Base-by-base conservation (phyloP, 1,140 invertebrate species). In the Condylostylus longicornis region DNA sequence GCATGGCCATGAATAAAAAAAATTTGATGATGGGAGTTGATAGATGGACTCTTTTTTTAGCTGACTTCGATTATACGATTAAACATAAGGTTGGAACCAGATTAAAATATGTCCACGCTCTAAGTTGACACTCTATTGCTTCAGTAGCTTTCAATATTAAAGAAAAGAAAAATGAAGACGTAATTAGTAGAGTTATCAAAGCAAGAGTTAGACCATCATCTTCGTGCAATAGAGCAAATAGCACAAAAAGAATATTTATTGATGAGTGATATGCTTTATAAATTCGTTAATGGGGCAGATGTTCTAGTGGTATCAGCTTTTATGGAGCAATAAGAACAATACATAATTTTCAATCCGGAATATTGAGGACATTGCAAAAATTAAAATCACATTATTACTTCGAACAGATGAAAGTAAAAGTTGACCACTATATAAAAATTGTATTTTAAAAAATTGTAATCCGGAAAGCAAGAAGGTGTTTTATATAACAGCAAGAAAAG, bases 361-460 rank as follows among this genome's bases (percentile, higher is more conserved):
- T 49, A 2, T 43, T 29, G 15, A 67, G 64, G 41, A 63, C 49
- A 2, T 48, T 54, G 41, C 53, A 58, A n/a, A 23, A 51, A 5
- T 49, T 65, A 4, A 44, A 38, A 21, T 46, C 49, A 44, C 52
- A 65, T n/a, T 65, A 52, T 44, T 64, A 42, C 31, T 55, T 66
- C 23, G 36, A 48, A 2, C 51, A 61, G 3, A 5, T 63, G 30
- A 25, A 38, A 9, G 35, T 44, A 6, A 61, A 56, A 33, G 47
- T 61, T 10, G 35, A 51, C 38, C 44, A 49, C 21, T 13, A 48
- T 4, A 49, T 65, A n/a, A 12, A 34, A 0, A 35, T 8, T 61
- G 61, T 32, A 44, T 63, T 36, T 31, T 62, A 19, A 22, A 10
- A 6, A 43, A 31, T 13, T 40, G 41, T 18, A 61, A 18, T 28